Percentiles rank a stretch among this genome's conserved stretches.
These are phyloP conservation scores for Lasioglossum leucozonium DNA, from an alignment of 2,888 invertebrate genomes.

Conservation along the genomic window DNA sequence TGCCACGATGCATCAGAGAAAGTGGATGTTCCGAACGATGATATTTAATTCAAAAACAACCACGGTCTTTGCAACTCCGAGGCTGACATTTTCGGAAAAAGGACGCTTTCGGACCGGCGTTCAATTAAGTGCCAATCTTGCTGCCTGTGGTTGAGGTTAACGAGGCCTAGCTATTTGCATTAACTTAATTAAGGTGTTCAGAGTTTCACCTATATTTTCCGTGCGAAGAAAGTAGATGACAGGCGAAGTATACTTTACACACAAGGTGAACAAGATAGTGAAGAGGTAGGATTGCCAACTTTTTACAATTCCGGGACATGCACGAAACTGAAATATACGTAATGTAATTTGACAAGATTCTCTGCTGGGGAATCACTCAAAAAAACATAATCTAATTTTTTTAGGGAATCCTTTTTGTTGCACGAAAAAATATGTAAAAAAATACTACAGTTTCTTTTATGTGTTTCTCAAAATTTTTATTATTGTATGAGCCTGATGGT, in stretches of 20 bases:
- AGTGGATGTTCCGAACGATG: not conserved
- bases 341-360: too few species aligned
- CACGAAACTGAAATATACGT: too few species aligned
- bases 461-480: too few species aligned
- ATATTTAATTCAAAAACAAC: not conserved
- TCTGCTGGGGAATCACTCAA: too few species aligned
- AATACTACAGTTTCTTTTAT: too few species aligned
- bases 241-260: not conserved
- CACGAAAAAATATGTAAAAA: too few species aligned
- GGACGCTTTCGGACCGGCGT: not conserved
- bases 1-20: not conserved
- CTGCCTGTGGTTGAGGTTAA: not conserved
- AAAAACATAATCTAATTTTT: too few species aligned
- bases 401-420: too few species aligned
- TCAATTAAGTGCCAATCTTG: not conserved
- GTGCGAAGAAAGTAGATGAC: not conserved
- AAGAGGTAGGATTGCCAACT: too few species aligned
- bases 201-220: conserved; percentile 3
- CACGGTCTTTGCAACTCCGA: not conserved
- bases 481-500: too few species aligned
- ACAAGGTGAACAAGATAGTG: not conserved
- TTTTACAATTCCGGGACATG: too few species aligned
- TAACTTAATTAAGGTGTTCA: not conserved
- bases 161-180: not conserved
- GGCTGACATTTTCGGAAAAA: not conserved